Conservation (phyloP, 2,888 invertebrate genomes). For the Troides aeacus region DNA sequence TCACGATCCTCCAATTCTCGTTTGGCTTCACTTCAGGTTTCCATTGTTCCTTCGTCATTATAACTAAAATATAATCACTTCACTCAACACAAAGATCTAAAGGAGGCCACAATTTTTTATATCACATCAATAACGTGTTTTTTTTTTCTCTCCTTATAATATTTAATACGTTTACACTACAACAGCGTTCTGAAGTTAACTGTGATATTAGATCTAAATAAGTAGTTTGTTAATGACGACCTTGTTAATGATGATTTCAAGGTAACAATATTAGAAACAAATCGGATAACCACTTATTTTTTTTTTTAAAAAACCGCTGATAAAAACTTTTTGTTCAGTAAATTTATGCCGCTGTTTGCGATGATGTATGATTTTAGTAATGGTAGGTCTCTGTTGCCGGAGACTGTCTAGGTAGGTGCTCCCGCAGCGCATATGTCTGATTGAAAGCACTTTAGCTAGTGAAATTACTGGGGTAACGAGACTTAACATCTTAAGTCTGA, state of each 20-base stretch:
- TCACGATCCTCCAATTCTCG: constrained; percentile 67
- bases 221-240: not conserved
- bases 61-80: not conserved
- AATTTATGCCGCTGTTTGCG: no score
- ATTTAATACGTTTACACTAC: not conserved
- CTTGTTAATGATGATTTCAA: constrained; percentile 10
- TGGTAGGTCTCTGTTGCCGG: no score
- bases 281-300: not conserved
- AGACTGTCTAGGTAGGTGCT: no score
- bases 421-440: no score
- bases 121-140: not conserved
- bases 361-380: no score
- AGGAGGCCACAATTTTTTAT: not conserved
- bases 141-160: not conserved
- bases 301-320: not conserved
- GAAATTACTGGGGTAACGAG: no score
- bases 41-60: constrained; percentile 34
- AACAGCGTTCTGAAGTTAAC: not conserved
- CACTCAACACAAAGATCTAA: not conserved
- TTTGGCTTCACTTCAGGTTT: constrained; percentile 39
- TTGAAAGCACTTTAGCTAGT: no score
- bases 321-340: not conserved
- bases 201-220: constrained; percentile 3
- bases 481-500: no score
- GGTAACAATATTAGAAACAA: constrained; percentile 1